Evolutionary conservation across 2,888 invertebrate species (phyloP).

Genomic region (Pyrochroa serraticornis): DNA sequence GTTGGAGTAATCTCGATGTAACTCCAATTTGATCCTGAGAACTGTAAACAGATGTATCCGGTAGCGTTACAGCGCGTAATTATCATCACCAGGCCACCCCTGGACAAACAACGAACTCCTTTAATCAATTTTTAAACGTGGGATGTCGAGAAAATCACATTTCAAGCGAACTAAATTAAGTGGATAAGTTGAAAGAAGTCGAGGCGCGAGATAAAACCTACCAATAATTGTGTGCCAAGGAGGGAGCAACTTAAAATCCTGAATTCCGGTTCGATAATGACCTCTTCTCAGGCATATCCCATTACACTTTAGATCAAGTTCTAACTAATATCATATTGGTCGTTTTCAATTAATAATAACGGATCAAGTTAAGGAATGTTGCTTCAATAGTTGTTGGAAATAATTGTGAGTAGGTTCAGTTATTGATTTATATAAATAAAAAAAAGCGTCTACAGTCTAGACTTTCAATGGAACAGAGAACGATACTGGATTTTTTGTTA

Average conservation of each 20-base stretch:
- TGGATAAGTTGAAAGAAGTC: constrained; percentile 2
- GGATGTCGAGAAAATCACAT: constrained; percentile 1
- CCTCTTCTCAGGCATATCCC: too few species aligned
- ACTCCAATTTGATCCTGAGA: constrained; percentile 42
- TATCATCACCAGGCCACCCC: constrained; percentile 37
- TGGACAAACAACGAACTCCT: constrained; percentile 35
- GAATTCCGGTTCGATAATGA: background rate
- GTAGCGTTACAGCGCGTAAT: constrained; percentile 45
- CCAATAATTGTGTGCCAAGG: constrained; percentile 2
- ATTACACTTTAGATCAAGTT: background rate
- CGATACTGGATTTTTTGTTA: too few species aligned
- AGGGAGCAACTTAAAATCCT: constrained; percentile 1
- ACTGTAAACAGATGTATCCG: constrained; percentile 48
- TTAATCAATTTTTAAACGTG: constrained; percentile 35
- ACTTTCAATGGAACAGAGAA: too few species aligned
- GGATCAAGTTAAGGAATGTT: background rate
- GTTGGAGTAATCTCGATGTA: constrained; percentile 42
- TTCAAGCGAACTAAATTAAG: constrained; percentile 5
- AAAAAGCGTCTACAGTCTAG: too few species aligned
- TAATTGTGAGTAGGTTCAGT: too few species aligned
- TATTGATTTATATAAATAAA: too few species aligned
- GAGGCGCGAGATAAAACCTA: background rate
- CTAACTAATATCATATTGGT: constrained; percentile 3
- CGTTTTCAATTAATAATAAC: constrained; percentile 5
- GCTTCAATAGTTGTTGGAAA: too few species aligned